Conservation (phyloP, 2,888 invertebrate species). For the Trissolcus japonicus region DNA sequence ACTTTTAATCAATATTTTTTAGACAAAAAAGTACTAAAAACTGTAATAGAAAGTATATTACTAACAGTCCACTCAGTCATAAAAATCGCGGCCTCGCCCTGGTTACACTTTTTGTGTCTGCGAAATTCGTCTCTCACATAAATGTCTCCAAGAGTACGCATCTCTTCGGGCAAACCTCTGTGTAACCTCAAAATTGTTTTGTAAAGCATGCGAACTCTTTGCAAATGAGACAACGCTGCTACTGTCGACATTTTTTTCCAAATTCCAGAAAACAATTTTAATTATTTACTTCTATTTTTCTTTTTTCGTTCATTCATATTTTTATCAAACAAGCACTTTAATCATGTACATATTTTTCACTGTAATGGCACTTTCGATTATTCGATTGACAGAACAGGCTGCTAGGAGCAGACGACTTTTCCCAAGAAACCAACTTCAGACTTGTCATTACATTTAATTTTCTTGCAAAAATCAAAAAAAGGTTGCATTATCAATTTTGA, state of each 20-base stretch:
- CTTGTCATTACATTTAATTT: no score
- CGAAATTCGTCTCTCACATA: conserved; percentile 91
- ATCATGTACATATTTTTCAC: no score
- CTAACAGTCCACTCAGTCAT: conserved; percentile 93
- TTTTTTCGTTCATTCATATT: not conserved
- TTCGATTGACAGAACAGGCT: no score
- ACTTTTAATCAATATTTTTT: no score
- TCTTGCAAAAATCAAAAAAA: no score
- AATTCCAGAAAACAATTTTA: not conserved
- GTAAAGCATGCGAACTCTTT: conserved; percentile 84
- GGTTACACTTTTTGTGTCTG: conserved; percentile 85
- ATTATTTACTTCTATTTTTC: not conserved
- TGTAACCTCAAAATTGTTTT: conserved; percentile 88
- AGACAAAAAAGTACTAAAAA: not conserved
- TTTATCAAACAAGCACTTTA: no score
- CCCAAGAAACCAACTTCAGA: no score
- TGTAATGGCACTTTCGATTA: no score
- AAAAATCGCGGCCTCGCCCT: conserved; percentile 85
- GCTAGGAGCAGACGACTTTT: no score
- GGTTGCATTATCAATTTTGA: no score
- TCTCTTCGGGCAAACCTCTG: conserved; percentile 84
- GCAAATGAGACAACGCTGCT: conserved; percentile 77
- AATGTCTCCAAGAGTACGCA: conserved; percentile 84
- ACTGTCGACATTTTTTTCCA: conserved; percentile 53
- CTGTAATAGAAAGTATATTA: conserved; percentile 33